phyloP scores from a whole-genome alignment of 1,140 invertebrate species.

The Catajapyx aquilonaris region DNA sequence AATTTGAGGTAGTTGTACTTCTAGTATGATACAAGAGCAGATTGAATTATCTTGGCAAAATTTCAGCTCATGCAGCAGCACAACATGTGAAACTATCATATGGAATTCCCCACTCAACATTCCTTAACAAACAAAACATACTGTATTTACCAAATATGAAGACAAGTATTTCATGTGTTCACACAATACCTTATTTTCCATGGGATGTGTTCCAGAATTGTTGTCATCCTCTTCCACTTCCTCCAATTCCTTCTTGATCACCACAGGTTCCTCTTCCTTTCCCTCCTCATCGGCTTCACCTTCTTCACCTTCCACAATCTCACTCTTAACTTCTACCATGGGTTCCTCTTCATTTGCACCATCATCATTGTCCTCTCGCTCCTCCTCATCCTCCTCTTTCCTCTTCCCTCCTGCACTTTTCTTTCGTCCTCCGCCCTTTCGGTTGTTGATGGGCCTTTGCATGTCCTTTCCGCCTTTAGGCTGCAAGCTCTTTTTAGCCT shows the following conservation, averaged over 20 bases:
- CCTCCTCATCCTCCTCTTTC: constrained; percentile 19
- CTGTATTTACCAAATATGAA: too few relatives aligned
- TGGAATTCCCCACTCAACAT: too few relatives aligned
- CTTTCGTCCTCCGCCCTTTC: too few relatives aligned
- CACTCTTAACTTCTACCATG: constrained; percentile 11
- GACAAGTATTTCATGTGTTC: too few relatives aligned
- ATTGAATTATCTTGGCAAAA: too few relatives aligned
- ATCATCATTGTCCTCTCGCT: background rate
- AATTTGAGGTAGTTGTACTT: too few relatives aligned
- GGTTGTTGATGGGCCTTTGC: constrained; percentile 7
- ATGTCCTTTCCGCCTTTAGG: constrained; percentile 15
- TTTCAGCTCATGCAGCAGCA: too few relatives aligned
- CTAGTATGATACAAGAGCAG: too few relatives aligned
- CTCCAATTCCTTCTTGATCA: constrained; percentile 10
- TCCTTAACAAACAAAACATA: too few relatives aligned
- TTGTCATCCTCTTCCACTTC: constrained; percentile 4
- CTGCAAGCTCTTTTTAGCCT: constrained; percentile 20
- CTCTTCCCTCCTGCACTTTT: constrained; percentile 18
- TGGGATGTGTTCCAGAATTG: constrained; percentile 31
- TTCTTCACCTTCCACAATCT: constrained; percentile 13
- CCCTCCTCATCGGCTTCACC: constrained; percentile 13
- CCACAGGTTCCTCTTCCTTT: background rate
- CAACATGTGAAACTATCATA: too few relatives aligned
- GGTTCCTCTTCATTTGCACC: constrained; percentile 12
- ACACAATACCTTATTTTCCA: constrained; percentile 52